Percentiles rank a stretch among this genome's conserved stretches.
These are phyloP conservation scores for Meloe dianella DNA, from an alignment of 2,888 invertebrate genomes.

Conservation along the genomic window DNA sequence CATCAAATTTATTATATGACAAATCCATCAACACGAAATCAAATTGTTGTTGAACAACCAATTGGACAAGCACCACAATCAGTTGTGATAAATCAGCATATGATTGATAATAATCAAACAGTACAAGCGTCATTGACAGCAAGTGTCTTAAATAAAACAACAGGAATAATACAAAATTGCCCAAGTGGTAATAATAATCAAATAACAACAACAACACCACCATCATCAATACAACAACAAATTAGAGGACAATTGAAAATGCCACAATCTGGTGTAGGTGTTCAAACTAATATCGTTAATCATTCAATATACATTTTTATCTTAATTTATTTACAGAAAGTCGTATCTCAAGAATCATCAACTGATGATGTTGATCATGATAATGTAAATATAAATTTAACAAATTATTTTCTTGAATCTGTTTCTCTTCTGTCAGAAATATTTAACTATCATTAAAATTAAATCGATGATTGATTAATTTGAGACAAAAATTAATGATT, in stretches of 20 bases:
- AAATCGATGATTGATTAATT: no score
- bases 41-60: conserved; percentile 29
- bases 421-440: no score
- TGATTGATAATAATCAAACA: conserved; percentile 26
- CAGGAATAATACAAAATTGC: background rate
- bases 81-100: conserved; percentile 50
- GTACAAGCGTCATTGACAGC: background rate
- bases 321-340: background rate
- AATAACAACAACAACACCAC: background rate
- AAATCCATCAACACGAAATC: conserved; percentile 31
- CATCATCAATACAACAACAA: conserved; percentile 6
- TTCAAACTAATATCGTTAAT: background rate
- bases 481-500: no score
- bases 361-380: background rate
- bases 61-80: conserved; percentile 39
- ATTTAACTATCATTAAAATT: no score
- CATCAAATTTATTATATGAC: conserved; percentile 50
- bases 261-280: background rate
- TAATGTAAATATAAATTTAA: background rate
- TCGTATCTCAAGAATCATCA: background rate
- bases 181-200: background rate
- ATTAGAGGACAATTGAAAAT: conserved; percentile 17
- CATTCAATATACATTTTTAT: conserved; percentile 3
- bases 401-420: background rate
- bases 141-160: background rate